Evolutionary conservation across 2,888 invertebrate species (phyloP).

Genomic region (Caenorhabditis sp.): DNA sequence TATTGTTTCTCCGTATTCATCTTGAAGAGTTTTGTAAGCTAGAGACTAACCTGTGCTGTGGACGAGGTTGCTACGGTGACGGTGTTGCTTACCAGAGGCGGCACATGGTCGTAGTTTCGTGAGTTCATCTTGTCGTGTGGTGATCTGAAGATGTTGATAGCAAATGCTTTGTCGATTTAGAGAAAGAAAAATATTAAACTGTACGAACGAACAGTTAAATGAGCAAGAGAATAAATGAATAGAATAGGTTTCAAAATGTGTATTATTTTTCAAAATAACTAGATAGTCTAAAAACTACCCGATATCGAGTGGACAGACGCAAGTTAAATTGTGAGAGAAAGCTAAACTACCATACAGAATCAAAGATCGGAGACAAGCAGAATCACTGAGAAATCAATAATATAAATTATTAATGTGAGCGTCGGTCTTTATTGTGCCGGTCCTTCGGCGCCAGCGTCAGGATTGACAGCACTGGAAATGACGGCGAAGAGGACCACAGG

Average conservation of each 20-base stretch:
- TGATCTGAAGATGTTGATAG: neutral
- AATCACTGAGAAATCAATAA: constrained; percentile 9
- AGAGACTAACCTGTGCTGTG: constrained; percentile 48
- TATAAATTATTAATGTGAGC: neutral
- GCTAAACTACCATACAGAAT: too few relatives aligned
- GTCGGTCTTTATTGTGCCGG: constrained; percentile 23
- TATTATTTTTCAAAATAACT: constrained; percentile 1
- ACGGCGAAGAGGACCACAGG: constrained; percentile 94
- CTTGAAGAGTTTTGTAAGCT: too few relatives aligned
- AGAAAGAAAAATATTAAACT: neutral
- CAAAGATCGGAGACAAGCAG: neutral
- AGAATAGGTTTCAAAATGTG: too few relatives aligned
- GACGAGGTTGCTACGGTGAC: constrained; percentile 60
- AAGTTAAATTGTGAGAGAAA: neutral
- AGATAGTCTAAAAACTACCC: neutral
- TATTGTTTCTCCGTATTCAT: too few relatives aligned
- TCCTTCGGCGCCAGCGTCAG: constrained; percentile 84
- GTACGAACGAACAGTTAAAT: constrained; percentile 3
- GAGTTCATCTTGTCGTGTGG: constrained; percentile 35
- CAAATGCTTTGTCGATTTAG: too few relatives aligned
- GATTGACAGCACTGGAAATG: constrained; percentile 92
- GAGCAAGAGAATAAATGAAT: constrained; percentile 10
- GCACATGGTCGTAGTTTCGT: constrained; percentile 60
- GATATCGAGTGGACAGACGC: constrained; percentile 7
- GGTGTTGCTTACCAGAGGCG: constrained; percentile 61